Evolutionary conservation across 2,888 invertebrate species (phyloP).

Genomic region (Lottia gigantea): DNA sequence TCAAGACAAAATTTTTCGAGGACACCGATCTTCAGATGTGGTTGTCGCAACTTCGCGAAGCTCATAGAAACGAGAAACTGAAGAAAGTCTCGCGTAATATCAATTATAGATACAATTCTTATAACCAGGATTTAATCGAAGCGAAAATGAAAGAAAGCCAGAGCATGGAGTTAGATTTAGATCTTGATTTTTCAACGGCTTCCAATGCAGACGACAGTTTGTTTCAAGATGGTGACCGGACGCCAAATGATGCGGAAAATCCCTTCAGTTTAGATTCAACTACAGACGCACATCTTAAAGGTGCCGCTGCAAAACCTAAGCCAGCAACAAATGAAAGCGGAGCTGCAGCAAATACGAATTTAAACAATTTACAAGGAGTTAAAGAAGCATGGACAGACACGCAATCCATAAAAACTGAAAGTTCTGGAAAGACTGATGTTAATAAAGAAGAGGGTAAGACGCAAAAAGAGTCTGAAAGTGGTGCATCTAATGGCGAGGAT

Average conservation of each 20-base stretch:
- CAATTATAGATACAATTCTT: constrained; percentile 32
- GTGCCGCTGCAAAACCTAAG: neutral
- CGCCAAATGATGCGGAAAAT: neutral
- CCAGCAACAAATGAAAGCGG: neutral
- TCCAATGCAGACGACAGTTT: neutral
- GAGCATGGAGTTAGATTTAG: neutral
- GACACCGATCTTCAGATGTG: constrained; percentile 49
- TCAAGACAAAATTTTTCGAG: constrained; percentile 51
- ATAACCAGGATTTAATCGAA: constrained; percentile 29
- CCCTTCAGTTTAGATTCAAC: neutral
- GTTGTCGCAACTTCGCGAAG: constrained; percentile 47
- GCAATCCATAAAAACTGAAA: neutral
- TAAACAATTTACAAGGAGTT: neutral
- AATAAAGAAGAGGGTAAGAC: no score
- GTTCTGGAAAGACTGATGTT: neutral
- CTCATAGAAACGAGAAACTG: constrained; percentile 48
- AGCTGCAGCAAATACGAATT: neutral
- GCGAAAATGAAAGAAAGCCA: constrained; percentile 15
- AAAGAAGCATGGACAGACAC: neutral
- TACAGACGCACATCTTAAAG: neutral
- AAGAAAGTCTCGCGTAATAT: constrained; percentile 48
- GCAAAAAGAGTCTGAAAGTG: neutral
- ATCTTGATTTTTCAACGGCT: neutral
- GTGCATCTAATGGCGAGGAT: neutral
- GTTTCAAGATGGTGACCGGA: neutral